phyloP scores from a whole-genome alignment of 2,113 vertebrate genomes.

The Hydrochoerus hydrochaeris region DNA sequence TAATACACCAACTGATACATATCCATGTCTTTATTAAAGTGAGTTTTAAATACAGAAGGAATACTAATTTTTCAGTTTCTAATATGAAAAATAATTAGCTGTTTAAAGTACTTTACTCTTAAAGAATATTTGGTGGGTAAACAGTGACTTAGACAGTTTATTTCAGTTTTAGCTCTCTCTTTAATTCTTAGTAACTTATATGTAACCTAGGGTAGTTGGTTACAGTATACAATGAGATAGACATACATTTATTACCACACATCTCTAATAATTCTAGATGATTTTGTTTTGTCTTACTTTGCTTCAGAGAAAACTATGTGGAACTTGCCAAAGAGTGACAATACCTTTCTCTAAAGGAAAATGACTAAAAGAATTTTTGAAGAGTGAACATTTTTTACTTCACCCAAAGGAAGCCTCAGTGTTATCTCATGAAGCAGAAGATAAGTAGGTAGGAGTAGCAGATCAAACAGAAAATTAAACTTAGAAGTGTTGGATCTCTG shows the following conservation, averaged over 20 bases:
- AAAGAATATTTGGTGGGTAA: conserved; percentile 41
- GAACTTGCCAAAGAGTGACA: neutral
- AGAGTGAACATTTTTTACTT: neutral
- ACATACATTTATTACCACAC: neutral
- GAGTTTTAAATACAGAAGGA: conserved; percentile 13
- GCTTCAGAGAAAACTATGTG: neutral
- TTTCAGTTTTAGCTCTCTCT: conserved; percentile 33
- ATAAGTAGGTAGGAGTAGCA: neutral
- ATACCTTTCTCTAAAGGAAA: neutral
- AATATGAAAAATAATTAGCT: conserved; percentile 43
- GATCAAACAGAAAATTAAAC: neutral
- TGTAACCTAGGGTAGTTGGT: neutral
- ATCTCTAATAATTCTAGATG: neutral
- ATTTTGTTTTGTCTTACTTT: neutral
- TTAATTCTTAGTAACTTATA: conserved; percentile 31
- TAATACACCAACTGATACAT: conserved; percentile 1
- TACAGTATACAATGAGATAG: neutral
- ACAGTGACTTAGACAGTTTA: conserved; percentile 6
- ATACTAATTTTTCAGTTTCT: neutral
- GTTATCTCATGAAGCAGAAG: neutral
- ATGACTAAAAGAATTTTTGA: neutral
- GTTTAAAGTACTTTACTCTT: conserved; percentile 7
- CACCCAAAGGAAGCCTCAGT: neutral
- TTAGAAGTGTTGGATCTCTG: neutral
- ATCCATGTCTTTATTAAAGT: neutral